These are phyloP conservation scores for Spondyliosoma cantharus DNA, from an alignment of 2,797 vertebrate species.

Conservation along the genomic window DNA sequence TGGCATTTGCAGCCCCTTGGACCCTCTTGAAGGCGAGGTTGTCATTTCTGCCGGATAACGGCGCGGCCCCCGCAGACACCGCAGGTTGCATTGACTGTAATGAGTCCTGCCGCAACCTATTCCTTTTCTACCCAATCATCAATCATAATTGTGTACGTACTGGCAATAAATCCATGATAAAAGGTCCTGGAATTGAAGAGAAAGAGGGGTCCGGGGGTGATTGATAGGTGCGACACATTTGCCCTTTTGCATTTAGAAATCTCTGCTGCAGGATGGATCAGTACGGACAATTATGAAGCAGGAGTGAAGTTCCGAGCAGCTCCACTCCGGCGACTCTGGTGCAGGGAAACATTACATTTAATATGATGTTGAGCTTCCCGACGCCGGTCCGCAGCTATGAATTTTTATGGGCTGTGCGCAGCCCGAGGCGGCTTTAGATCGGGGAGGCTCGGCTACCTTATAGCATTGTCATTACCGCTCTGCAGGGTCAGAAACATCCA, in stretches of 20 bases:
- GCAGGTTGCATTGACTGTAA: conserved; percentile 57
- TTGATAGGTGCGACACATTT: conserved; percentile 61
- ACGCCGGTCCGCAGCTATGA: conserved; percentile 74
- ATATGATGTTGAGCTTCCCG: conserved; percentile 68
- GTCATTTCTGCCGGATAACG: conserved; percentile 53
- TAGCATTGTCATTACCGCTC: conserved; percentile 67
- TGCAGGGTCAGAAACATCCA: conserved; percentile 64
- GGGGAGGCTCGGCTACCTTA: conserved; percentile 56
- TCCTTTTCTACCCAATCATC: conserved; percentile 63
- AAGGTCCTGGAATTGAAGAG: conserved; percentile 65
- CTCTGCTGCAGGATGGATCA: conserved; percentile 52
- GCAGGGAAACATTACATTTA: conserved; percentile 68
- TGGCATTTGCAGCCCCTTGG: conserved; percentile 79
- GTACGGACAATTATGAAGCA: conserved; percentile 65
- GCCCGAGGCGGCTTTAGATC: conserved; percentile 62
- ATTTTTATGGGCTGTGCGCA: conserved; percentile 72
- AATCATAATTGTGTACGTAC: conserved; percentile 58
- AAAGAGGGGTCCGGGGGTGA: conserved; percentile 52
- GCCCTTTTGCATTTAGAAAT: conserved; percentile 66
- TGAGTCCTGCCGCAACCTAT: conserved; percentile 36
- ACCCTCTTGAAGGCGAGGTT: conserved; percentile 64
- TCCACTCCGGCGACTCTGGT: conserved; percentile 30
- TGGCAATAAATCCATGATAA: conserved; percentile 72
- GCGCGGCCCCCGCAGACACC: conserved; percentile 45
- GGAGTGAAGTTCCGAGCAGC: conserved; percentile 32